phyloP scores from a whole-genome alignment of 2,797 vertebrate species.

The Acrossocheilus fasciatus region DNA sequence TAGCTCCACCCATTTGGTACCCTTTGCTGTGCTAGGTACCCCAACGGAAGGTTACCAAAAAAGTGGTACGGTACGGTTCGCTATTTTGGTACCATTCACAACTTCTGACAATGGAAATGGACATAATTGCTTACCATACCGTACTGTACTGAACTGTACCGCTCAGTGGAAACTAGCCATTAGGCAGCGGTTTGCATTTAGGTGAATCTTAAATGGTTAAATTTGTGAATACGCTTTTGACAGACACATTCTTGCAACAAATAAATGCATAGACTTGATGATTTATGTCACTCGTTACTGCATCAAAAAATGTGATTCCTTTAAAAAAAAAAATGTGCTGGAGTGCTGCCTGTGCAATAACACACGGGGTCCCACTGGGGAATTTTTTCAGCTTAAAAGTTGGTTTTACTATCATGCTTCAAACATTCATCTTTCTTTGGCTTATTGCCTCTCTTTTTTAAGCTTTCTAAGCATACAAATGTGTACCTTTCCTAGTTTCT shows the following conservation, averaged over 20 bases:
- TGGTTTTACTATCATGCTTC: neutral
- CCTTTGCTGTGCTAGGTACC: too few species aligned
- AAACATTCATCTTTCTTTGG: neutral
- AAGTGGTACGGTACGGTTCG: too few species aligned
- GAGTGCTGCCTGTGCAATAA: neutral
- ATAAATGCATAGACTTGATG: slow-evolving; percentile 1
- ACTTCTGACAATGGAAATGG: too few species aligned
- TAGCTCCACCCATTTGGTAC: too few species aligned
- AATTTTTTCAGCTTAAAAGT: neutral
- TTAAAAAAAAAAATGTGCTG: neutral
- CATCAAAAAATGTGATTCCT: neutral
- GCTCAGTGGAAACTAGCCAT: too few species aligned
- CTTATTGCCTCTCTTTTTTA: neutral
- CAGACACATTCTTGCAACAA: neutral
- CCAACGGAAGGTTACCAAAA: too few species aligned
- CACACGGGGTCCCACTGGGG: neutral
- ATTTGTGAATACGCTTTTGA: neutral
- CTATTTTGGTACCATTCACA: too few species aligned
- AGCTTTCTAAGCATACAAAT: neutral
- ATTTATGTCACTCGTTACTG: neutral
- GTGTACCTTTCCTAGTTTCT: slow-evolving; percentile 3
- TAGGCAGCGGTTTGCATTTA: neutral
- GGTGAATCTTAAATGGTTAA: neutral
- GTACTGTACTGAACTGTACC: too few species aligned
- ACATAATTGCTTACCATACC: too few species aligned